Evolutionary conservation across 1,140 invertebrate genomes (phyloP).

Genomic region (Yoshiicerus persimilis): DNA sequence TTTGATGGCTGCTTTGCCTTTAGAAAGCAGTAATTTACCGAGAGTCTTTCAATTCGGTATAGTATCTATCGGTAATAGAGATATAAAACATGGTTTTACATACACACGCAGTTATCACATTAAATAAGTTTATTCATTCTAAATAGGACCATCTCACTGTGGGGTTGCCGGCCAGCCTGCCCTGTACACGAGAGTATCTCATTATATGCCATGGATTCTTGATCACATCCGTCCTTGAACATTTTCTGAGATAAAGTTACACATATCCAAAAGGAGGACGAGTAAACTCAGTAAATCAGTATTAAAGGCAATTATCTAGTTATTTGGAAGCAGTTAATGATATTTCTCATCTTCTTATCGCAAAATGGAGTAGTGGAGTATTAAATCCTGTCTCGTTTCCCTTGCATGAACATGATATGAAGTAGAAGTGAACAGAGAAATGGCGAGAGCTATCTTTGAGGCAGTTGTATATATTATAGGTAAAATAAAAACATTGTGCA

Average conservation of each 20-base stretch:
- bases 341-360: neutral
- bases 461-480: too few relatives aligned
- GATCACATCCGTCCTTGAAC: slow-evolving; percentile 29
- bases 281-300: neutral
- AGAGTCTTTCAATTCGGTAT: neutral
- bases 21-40: neutral
- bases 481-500: neutral
- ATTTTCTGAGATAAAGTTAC: neutral
- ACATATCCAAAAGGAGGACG: neutral
- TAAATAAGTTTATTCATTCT: neutral
- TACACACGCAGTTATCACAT: neutral
- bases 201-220: slow-evolving; percentile 37
- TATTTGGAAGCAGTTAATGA: neutral
- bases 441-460: neutral
- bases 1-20: neutral
- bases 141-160: slow-evolving; percentile 29
- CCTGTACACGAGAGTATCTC: slow-evolving; percentile 37
- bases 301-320: neutral
- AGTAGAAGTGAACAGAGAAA: neutral
- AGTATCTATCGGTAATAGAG: neutral
- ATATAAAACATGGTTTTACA: neutral
- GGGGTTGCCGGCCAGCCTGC: slow-evolving; percentile 34
- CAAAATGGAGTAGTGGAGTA: neutral
- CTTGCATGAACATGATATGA: neutral
- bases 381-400: neutral